Percentiles rank a stretch among this genome's conserved stretches.
These are phyloP conservation scores for Cephus cinctus DNA, from an alignment of 1,140 invertebrate genomes.

Conservation along the genomic window DNA sequence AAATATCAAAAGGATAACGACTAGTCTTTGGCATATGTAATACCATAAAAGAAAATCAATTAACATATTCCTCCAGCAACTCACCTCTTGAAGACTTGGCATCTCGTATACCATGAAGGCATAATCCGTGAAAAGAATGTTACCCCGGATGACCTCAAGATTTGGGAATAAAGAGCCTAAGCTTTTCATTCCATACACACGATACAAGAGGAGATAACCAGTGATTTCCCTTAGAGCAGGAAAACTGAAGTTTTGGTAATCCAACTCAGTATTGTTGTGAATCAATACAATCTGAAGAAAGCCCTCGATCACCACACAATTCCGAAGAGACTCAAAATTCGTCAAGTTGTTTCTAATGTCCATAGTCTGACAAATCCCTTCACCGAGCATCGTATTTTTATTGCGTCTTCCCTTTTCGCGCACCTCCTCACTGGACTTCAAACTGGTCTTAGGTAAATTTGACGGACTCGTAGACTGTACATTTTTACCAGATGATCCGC, in stretches of 20 bases:
- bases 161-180: constrained; percentile 61
- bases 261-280: constrained; percentile 51
- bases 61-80: no score
- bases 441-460: constrained; percentile 16
- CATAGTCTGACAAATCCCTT: constrained; percentile 53
- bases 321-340: constrained; percentile 52
- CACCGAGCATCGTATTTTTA: constrained; percentile 23
- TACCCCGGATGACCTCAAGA: constrained; percentile 73
- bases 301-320: constrained; percentile 70
- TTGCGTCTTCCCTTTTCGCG: constrained; percentile 10
- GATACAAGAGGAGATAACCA: constrained; percentile 67
- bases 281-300: constrained; percentile 67
- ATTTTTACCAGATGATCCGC: constrained; percentile 8
- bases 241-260: constrained; percentile 58
- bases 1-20: no score
- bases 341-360: constrained; percentile 59
- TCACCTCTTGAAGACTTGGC: constrained; percentile 55
- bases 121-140: constrained; percentile 65
- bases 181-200: constrained; percentile 59
- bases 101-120: constrained; percentile 70
- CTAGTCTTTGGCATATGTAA: no score
- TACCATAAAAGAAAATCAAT: no score
- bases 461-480: constrained; percentile 11
- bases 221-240: constrained; percentile 67
- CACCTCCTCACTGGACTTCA: constrained; percentile 13